A percentile compares a stretch with the other conserved stretches of the same genome.
These are phyloP conservation scores for Pinctada fucata DNA, from an alignment of 2,888 invertebrate genomes.

Conservation along the genomic window DNA sequence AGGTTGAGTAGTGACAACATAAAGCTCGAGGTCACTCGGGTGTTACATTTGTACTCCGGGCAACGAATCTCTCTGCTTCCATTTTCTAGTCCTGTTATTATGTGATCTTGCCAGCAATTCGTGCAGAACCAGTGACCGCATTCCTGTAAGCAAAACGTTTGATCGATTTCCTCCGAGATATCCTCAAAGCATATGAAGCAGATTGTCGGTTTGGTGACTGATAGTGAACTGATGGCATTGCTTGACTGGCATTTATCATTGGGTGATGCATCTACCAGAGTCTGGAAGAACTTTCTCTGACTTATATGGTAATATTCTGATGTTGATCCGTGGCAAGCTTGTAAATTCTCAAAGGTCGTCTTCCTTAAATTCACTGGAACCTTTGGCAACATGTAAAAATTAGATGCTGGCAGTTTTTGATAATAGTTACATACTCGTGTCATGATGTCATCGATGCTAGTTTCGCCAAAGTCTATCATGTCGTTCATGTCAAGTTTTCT, in stretches of 20 bases:
- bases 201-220: conserved; percentile 36
- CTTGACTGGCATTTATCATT: background rate
- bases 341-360: conserved; percentile 20
- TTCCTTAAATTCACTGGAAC: background rate
- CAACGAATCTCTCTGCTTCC: conserved; percentile 42
- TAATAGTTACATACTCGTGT: conserved; percentile 13
- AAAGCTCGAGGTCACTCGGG: background rate
- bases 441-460: conserved; percentile 49
- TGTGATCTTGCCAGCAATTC: conserved; percentile 54
- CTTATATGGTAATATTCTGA: background rate
- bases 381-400: background rate
- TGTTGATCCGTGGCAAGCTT: background rate
- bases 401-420: background rate
- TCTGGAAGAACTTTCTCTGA: background rate
- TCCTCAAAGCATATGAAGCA: conserved; percentile 56
- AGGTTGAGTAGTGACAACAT: conserved; percentile 35
- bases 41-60: conserved; percentile 43
- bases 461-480: conserved; percentile 51
- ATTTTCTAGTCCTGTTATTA: conserved; percentile 37
- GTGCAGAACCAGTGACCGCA: conserved; percentile 64
- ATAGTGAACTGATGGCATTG: conserved; percentile 8
- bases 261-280: background rate
- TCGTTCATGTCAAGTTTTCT: conserved; percentile 47
- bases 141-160: conserved; percentile 46
- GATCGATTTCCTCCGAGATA: conserved; percentile 24